Base-by-base conservation (phyloP, 2,113 vertebrate genomes). In the Tursiops truncatus region DNA sequence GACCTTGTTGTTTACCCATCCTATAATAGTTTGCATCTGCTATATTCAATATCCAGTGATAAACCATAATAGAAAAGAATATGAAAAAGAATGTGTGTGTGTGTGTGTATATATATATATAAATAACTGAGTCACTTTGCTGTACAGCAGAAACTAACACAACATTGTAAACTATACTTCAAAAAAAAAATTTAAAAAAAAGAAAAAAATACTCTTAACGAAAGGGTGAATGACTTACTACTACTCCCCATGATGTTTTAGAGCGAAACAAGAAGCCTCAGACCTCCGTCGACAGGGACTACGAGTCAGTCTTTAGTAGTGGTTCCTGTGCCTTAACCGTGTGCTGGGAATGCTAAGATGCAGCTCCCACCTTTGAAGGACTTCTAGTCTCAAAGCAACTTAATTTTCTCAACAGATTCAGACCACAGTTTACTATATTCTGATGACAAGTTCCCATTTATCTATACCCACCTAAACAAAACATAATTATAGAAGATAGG, bases 401-500 rank as follows among this genome's bases (percentile, higher is more conserved):
- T 56, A 10, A 23, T 58, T 25, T 53, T 74, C 33, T 20, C 65
- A 76, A 50, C 3, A 96, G 50, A 38, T 1, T n/a, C 26, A 94
- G 60, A 60, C 2, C 65, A 58, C 5, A 65, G 56, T 41, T 84
- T n/a, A n/a, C 14, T 28, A 7, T 25, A 73, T 79, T 90, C 53
- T 15, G 26, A 56, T 47, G 5, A 90, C 28, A 38, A 86, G 41
- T 60, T 53, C 68, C 44, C 67, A 65, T 33, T 56, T 70, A 62
- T 13, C 50, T 56, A 60, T 6, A 38, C 15, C 33, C 65, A 8
- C 8, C 33, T 94, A 92, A 58, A 92, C 20, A 47, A 70, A 96
- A 56, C 67, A 60, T 26, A 62, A 83, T 71, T 82, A 70, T n/a
- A 79, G 74, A 83, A 93, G 56, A 38, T 17, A 80, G 25, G 44